Conservation (phyloP, 2,113 vertebrate genomes). For the Brienomyrus brachyistius region DNA sequence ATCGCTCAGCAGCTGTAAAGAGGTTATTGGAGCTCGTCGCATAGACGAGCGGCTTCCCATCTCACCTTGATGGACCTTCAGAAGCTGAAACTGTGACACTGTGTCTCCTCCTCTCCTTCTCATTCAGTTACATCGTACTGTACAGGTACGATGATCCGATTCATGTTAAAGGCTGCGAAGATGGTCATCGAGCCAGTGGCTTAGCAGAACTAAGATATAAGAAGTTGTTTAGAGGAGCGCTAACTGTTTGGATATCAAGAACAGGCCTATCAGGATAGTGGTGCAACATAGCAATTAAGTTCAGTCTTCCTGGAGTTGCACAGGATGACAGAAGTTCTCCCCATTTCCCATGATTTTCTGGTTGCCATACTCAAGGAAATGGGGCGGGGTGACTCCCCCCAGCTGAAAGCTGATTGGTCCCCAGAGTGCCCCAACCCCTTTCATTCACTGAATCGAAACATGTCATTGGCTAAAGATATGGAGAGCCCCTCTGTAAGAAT, state of each 20-base stretch:
- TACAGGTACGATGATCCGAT: background rate
- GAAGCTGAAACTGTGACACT: conserved; percentile 18
- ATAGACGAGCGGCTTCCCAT: conserved; percentile 23
- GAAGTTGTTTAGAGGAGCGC: background rate
- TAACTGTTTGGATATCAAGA: background rate
- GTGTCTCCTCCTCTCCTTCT: conserved; percentile 29
- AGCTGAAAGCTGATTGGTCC: background rate
- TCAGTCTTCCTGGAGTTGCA: background rate
- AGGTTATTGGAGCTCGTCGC: conserved; percentile 11
- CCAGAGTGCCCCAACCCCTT: background rate
- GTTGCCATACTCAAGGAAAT: background rate
- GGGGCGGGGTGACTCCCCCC: background rate
- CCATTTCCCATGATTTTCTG: background rate
- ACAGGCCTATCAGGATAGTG: conserved; percentile 6
- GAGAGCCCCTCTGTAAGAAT: background rate
- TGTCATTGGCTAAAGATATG: background rate
- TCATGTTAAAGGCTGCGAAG: background rate
- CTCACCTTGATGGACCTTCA: conserved; percentile 45
- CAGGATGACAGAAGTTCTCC: background rate
- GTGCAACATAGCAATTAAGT: background rate
- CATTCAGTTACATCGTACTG: conserved; percentile 8
- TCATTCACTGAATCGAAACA: background rate
- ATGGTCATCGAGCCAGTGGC: background rate
- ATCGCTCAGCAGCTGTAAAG: conserved; percentile 16
- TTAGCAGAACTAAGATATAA: background rate